These are phyloP conservation scores for Calidris pugnax DNA, from an alignment of 2,113 vertebrate species.

Conservation along the genomic window DNA sequence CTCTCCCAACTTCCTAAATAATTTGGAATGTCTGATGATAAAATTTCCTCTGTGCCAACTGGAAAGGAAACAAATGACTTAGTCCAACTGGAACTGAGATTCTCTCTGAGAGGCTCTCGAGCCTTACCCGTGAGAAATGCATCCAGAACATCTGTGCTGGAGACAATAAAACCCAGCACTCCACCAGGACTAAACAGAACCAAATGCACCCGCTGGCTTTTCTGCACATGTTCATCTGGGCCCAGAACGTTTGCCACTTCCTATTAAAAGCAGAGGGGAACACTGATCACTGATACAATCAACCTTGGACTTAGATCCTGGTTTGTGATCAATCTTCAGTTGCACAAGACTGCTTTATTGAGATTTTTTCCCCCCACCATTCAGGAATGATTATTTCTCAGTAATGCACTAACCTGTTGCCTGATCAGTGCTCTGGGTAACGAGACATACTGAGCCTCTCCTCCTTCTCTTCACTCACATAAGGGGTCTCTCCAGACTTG, in stretches of 20 bases:
- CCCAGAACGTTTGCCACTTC: conserved; percentile 80
- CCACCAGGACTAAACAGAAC: conserved; percentile 82
- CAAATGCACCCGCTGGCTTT: conserved; percentile 78
- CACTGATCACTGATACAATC: not conserved
- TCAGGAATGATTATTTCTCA: not conserved
- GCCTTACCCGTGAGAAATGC: conserved; percentile 80
- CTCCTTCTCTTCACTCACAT: not conserved
- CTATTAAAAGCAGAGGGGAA: conserved; percentile 60
- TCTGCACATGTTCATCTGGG: conserved; percentile 78
- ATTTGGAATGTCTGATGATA: not conserved
- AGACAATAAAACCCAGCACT: conserved; percentile 85
- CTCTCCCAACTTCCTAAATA: not conserved
- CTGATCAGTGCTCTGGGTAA: not conserved
- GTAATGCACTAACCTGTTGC: not conserved
- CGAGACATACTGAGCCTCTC: not conserved
- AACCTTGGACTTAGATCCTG: not conserved
- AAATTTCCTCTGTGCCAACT: not conserved
- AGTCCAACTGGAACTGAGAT: not conserved
- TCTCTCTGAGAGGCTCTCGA: not conserved
- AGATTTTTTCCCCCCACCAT: accelerated
- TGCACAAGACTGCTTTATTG: not conserved
- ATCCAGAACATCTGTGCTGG: conserved; percentile 70
- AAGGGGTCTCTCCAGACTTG: not conserved
- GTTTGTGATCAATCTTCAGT: not conserved
- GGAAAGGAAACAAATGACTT: not conserved